Percentiles rank a stretch among this genome's conserved stretches.
Evolutionary conservation across 2,888 invertebrate species (phyloP).

Genomic region (Alcis repandata): DNA sequence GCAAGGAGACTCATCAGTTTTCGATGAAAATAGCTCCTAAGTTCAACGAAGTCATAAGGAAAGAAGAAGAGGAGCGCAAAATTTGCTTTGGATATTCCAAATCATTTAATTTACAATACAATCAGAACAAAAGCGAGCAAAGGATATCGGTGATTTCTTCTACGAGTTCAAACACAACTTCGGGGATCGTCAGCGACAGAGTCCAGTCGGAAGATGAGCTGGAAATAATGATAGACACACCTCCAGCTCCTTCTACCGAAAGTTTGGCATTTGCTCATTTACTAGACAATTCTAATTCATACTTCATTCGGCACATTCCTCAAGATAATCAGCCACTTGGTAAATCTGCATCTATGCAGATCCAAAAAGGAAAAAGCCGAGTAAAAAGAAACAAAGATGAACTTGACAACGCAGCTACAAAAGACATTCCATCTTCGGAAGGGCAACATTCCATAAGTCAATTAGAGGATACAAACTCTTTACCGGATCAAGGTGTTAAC

Average conservation of each 20-base stretch:
- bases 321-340: constrained; percentile 67
- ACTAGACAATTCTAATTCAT: constrained; percentile 87
- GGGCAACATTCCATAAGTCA: constrained; percentile 59
- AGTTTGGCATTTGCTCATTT: constrained; percentile 93
- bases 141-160: constrained; percentile 96
- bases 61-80: constrained; percentile 92
- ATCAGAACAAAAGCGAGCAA: constrained; percentile 91
- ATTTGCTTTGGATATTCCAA: constrained; percentile 91
- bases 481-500: constrained; percentile 75
- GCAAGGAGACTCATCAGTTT: constrained; percentile 97
- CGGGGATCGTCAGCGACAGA: constrained; percentile 98
- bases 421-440: constrained; percentile 62
- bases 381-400: constrained; percentile 71
- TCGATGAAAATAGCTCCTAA: constrained; percentile 96
- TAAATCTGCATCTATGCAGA: constrained; percentile 75
- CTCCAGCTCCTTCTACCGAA: constrained; percentile 95
- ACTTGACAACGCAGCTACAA: constrained; percentile 58
- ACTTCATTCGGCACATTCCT: constrained; percentile 70
- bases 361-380: constrained; percentile 70
- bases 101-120: constrained; percentile 87
- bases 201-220: constrained; percentile 98
- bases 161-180: constrained; percentile 98
- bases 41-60: constrained; percentile 92
- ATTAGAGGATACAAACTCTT: constrained; percentile 70
- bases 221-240: constrained; percentile 94